Percentiles rank a stretch among this genome's conserved stretches.
phyloP scores from a whole-genome alignment of 2,888 invertebrate genomes.

The Chirona hameri region DNA sequence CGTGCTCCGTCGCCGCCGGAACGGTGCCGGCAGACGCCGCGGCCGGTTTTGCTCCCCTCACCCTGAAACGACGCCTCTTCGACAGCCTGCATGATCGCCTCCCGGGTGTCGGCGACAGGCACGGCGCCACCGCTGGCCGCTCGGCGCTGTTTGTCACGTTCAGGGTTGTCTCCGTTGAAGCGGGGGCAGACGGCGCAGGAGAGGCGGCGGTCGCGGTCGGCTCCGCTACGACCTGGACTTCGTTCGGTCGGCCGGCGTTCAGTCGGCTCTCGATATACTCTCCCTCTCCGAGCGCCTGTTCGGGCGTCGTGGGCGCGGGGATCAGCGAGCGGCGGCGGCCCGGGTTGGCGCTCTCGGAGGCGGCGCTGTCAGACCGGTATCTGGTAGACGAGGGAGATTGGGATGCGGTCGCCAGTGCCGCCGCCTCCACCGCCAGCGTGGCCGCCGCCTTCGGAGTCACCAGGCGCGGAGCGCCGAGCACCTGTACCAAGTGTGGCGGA shows the following conservation, averaged over 20 bases:
- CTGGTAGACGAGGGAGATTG: too few species aligned
- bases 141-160: not conserved
- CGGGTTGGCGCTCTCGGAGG: not conserved
- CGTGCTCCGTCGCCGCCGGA: too few species aligned
- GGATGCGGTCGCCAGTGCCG: not conserved
- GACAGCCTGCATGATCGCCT: too few species aligned
- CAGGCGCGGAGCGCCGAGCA: too few species aligned
- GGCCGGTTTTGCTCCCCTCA: too few species aligned
- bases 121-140: not conserved
- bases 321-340: not conserved
- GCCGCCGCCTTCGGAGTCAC: too few species aligned
- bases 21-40: too few species aligned
- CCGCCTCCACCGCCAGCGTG: not conserved
- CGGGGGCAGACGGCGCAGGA: too few species aligned
- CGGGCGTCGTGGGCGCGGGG: not conserved
- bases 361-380: not conserved
- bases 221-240: not conserved
- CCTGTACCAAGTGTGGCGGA: not conserved
- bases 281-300: slow-evolving; percentile 1
- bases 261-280: not conserved
- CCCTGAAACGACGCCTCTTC: too few species aligned
- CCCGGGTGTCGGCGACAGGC: too few species aligned
- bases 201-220: not conserved
- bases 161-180: not conserved
- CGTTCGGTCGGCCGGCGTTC: not conserved